Base-by-base conservation (phyloP, 2,113 vertebrate species). In the Pomatostomus ruficeps region DNA sequence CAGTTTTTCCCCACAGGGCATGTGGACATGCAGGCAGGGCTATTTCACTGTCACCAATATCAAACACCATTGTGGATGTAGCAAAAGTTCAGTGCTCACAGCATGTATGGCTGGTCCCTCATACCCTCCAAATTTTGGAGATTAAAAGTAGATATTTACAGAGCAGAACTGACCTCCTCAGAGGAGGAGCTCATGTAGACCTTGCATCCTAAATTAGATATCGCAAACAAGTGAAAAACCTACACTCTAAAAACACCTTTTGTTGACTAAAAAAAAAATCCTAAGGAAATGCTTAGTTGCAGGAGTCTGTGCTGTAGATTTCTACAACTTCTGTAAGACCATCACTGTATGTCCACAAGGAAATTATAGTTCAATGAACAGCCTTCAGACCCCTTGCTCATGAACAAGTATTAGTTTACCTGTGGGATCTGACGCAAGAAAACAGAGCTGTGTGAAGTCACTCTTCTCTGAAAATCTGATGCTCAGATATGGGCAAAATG, bases 91-190 rank as follows among this genome's bases (percentile, higher is more conserved):
- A 49, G 24, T 3, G 8, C 17, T 42, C 46, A n/a, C 7, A 49
- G 33, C 35, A 28, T 36, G 42, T 5, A 3, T 10, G 18, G 20
- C 52, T 49, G 38, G 10, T 54, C 14, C 10, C 35, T 43, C 2
- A 2, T 0, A 1, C 22, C 18, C 15, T 82, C n/a, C 1, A 3
- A 54, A 63, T 35, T 48, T 14, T 51, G 24, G 26, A 81, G 23
- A 31, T 8, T 55, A 26, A 59, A 84, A 70, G 26, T 4, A 76
- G 46, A 33, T 10, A 57, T 85, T 57, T 24, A 48, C 23, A 88
- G 59, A 79, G 31, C 36, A 89, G 38, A 81, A 20, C 38, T 78
- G 29, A 29, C 14, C 16, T 66, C 22, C 15, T 72, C 16, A 8
- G 49, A 65, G 14, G 21, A 84, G 23, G 21, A 51, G 9, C 1